Evolutionary conservation across 1,140 invertebrate genomes (phyloP).

Genomic region (Idris sp.): DNA sequence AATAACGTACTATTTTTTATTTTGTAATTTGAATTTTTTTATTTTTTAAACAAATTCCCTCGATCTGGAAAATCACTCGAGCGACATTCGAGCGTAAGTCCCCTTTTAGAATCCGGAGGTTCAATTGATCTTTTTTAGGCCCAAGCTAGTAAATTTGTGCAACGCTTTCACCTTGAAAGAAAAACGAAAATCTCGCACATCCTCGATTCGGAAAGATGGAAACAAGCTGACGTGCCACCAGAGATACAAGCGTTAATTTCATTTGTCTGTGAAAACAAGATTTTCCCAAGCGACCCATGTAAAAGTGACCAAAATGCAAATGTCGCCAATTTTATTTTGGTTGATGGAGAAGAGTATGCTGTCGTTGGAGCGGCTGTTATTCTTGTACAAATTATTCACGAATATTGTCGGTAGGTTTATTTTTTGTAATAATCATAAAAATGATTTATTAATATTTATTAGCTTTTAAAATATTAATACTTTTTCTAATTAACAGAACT

Average conservation of each 20-base stretch:
- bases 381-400: conserved; percentile 90
- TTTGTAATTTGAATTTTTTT: too few relatives aligned
- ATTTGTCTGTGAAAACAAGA: conserved; percentile 72
- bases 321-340: conserved; percentile 79
- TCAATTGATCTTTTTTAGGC: too few relatives aligned
- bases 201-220: conserved; percentile 96
- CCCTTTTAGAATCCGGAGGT: too few relatives aligned
- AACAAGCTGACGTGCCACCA: conserved; percentile 91
- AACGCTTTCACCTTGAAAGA: conserved; percentile 92
- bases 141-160: conserved; percentile 93
- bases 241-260: conserved; percentile 90
- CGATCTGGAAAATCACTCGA: too few relatives aligned
- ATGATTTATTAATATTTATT: too few relatives aligned
- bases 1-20: not conserved
- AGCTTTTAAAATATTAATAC: too few relatives aligned
- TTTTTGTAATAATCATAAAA: too few relatives aligned
- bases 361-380: conserved; percentile 91
- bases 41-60: too few relatives aligned
- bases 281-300: conserved; percentile 75
- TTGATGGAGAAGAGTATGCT: conserved; percentile 90
- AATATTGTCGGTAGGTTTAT: conserved; percentile 94
- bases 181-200: conserved; percentile 90
- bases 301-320: conserved; percentile 67
- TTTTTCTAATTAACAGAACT: conserved; percentile 66
- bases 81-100: too few relatives aligned